Conservation (phyloP, 2,888 invertebrate species). For the Erebia palarica region DNA sequence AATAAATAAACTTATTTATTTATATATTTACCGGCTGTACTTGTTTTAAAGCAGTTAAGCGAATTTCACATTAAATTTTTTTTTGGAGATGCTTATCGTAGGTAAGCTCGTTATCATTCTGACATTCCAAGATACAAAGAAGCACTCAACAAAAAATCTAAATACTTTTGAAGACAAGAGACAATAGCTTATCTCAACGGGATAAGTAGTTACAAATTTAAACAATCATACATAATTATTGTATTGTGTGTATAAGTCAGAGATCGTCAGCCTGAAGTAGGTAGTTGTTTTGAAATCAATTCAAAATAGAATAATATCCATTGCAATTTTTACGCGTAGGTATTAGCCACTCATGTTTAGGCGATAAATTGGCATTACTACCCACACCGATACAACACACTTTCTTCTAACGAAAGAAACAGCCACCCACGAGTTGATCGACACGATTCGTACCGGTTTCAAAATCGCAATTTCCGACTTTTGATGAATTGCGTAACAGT, state of each 20-base stretch:
- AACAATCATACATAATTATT: too few relatives aligned
- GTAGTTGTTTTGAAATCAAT: not conserved
- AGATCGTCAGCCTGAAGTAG: not conserved
- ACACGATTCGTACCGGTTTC: constrained; percentile 71
- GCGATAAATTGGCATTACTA: constrained; percentile 38
- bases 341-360: constrained; percentile 30
- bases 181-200: too few relatives aligned
- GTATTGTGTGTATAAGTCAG: not conserved
- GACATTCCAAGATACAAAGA: too few relatives aligned
- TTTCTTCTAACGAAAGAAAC: constrained; percentile 76
- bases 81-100: too few relatives aligned
- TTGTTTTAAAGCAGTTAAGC: too few relatives aligned
- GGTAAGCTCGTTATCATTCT: too few relatives aligned
- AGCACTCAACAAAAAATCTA: too few relatives aligned
- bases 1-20: too few relatives aligned
- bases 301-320: constrained; percentile 5
- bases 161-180: too few relatives aligned
- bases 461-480: constrained; percentile 68
- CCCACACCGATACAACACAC: constrained; percentile 54
- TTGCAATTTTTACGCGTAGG: constrained; percentile 27
- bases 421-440: constrained; percentile 68
- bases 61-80: too few relatives aligned
- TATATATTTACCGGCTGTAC: too few relatives aligned
- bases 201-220: too few relatives aligned
- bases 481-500: constrained; percentile 63